Percentiles rank a stretch among this genome's conserved stretches.
phyloP scores from a whole-genome alignment of 2,113 vertebrate species.

The Onychostoma macrolepis region DNA sequence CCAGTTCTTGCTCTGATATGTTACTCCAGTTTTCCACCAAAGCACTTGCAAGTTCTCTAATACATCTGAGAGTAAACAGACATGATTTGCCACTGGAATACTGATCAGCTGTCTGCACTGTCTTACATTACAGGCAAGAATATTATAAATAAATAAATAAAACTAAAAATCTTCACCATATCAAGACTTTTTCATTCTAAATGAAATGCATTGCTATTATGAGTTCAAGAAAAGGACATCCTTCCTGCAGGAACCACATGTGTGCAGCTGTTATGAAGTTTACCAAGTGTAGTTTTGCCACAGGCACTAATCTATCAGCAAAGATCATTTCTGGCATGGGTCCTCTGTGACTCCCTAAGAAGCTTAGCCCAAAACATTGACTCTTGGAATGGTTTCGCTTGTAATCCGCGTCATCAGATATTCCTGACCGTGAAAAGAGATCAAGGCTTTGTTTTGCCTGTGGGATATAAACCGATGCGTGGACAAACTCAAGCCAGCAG shows the following conservation, averaged over 20 bases:
- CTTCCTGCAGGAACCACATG: not conserved
- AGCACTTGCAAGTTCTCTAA: not conserved
- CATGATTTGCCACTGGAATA: no score
- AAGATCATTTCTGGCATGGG: constrained; percentile 38
- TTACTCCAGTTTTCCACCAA: not conserved
- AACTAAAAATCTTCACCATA: not conserved
- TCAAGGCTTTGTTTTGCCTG: constrained; percentile 26
- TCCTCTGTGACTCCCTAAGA: constrained; percentile 39
- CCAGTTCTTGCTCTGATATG: not conserved
- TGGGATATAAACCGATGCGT: constrained; percentile 18
- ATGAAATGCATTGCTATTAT: not conserved
- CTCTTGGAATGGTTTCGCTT: constrained; percentile 44
- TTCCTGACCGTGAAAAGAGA: constrained; percentile 35
- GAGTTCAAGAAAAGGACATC: constrained; percentile 11
- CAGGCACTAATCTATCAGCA: constrained; percentile 36
- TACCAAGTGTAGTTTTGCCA: not conserved
- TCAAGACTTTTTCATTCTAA: not conserved
- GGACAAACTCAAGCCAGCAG: constrained; percentile 12
- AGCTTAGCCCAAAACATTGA: constrained; percentile 48
- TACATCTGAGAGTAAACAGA: not conserved
- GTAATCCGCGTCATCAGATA: constrained; percentile 44
- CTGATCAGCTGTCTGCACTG: no score
- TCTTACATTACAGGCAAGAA: not conserved
- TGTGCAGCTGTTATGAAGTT: not conserved
- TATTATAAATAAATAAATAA: not conserved